Evolutionary conservation across 2,797 vertebrate species (phyloP).

Genomic region (Pelodytes ibericus): DNA sequence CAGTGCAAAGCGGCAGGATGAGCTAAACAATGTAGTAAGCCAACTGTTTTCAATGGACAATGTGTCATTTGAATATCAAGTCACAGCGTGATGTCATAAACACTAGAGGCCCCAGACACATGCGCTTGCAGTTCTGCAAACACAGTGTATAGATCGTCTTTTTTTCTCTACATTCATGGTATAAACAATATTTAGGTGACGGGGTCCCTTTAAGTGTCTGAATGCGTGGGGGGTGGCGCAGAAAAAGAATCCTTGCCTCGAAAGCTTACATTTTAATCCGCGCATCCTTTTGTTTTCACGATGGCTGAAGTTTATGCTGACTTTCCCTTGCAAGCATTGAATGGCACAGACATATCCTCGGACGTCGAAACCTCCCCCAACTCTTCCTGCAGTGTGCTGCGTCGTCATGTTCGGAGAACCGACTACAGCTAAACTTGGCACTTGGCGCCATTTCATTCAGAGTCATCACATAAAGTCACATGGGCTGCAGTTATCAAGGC

Average conservation of each 20-base stretch:
- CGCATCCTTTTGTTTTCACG: neutral
- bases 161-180: no score
- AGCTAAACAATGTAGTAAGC: no score
- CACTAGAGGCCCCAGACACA: no score
- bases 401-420: conserved; percentile 7
- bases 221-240: no score
- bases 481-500: conserved; percentile 23
- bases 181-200: no score
- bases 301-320: neutral
- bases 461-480: conserved; percentile 43
- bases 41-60: no score
- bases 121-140: no score
- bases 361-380: neutral
- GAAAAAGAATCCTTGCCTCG: neutral
- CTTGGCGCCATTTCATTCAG: conserved; percentile 35
- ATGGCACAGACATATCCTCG: neutral
- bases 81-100: no score
- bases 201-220: no score
- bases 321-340: neutral
- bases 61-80: no score
- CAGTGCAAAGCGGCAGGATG: no score
- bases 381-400: conserved; percentile 9
- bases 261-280: neutral
- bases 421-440: conserved; percentile 41
- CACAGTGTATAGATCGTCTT: no score